A percentile compares a stretch with the other conserved stretches of the same genome.
Conservation (phyloP, 1,140 invertebrate genomes). For the Saccostrea echinata region DNA sequence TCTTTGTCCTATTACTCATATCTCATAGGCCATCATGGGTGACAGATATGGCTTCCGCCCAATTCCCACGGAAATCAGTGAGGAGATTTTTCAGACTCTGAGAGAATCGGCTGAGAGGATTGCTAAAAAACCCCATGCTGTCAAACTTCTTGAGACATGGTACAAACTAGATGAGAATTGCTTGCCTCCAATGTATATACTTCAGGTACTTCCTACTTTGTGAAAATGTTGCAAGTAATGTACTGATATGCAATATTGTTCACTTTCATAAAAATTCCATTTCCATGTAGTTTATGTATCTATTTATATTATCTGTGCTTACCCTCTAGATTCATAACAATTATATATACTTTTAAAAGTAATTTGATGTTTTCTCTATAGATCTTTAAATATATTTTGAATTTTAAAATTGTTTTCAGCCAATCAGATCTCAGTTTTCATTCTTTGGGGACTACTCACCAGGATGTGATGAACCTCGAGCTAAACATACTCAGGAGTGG, state of each 20-base stretch:
- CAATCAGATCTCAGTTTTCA: too few species aligned
- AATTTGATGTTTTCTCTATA: too few species aligned
- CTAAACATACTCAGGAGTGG: constrained; percentile 65
- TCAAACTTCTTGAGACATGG: constrained; percentile 92
- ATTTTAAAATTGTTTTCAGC: constrained; percentile 68
- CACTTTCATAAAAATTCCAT: too few species aligned
- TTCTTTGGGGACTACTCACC: constrained; percentile 71
- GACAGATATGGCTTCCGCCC: constrained; percentile 76
- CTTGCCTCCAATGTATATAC: constrained; percentile 90
- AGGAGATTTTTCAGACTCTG: constrained; percentile 67
- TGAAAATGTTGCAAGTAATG: too few species aligned
- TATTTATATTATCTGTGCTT: too few species aligned
- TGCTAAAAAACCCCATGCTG: constrained; percentile 83
- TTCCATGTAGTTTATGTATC: too few species aligned
- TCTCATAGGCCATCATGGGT: constrained; percentile 62
- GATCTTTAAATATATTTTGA: too few species aligned
- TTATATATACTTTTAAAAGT: too few species aligned
- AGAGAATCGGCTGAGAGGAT: constrained; percentile 53
- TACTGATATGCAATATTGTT: too few species aligned
- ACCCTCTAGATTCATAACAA: too few species aligned
- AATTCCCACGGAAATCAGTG: constrained; percentile 66
- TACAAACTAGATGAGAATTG: constrained; percentile 97
- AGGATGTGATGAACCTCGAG: constrained; percentile 64
- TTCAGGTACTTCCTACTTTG: constrained; percentile 86
- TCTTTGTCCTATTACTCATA: background rate